Evolutionary conservation across 2,797 vertebrate species (phyloP).

Genomic region (Corythornis leucogaster): DNA sequence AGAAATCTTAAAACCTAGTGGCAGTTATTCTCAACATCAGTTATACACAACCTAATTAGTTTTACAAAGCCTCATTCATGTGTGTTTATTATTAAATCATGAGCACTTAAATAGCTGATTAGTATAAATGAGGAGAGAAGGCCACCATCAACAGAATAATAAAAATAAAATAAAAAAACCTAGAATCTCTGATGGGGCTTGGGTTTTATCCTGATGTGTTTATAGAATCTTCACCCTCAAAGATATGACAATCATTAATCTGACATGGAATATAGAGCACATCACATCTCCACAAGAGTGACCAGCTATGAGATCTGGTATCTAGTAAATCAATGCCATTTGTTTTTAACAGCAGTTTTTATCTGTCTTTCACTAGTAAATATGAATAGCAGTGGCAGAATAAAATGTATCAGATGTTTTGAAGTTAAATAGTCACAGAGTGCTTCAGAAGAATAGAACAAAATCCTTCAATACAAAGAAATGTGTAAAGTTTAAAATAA

Average conservation of each 20-base stretch:
- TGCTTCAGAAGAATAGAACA: not conserved
- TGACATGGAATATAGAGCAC: slow-evolving; percentile 39
- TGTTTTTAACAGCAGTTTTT: slow-evolving; percentile 56
- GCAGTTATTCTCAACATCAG: slow-evolving; percentile 10
- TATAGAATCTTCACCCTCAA: slow-evolving; percentile 44
- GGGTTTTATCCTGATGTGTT: not conserved
- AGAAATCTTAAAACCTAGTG: slow-evolving; percentile 16
- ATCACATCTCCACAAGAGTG: slow-evolving; percentile 20
- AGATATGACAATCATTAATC: slow-evolving; percentile 2
- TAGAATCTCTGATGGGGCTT: not conserved
- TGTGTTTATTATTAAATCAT: slow-evolving; percentile 66
- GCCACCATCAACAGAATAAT: slow-evolving; percentile 12
- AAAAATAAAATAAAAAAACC: slow-evolving; percentile 17
- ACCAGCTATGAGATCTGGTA: slow-evolving; percentile 35
- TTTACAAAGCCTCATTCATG: slow-evolving; percentile 36
- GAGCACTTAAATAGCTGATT: slow-evolving; percentile 42
- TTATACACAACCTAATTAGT: slow-evolving; percentile 19
- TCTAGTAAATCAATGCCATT: slow-evolving; percentile 28
- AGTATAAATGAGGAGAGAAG: slow-evolving; percentile 34
- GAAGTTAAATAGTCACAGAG: not conserved
- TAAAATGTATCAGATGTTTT: slow-evolving; percentile 23
- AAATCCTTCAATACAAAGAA: not conserved
- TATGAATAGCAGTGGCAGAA: slow-evolving; percentile 36
- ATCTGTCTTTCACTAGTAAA: slow-evolving; percentile 48
- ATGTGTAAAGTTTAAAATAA: slow-evolving; percentile 2